Evolutionary conservation across 2,888 invertebrate species (phyloP).

Genomic region (Unio delphinus): DNA sequence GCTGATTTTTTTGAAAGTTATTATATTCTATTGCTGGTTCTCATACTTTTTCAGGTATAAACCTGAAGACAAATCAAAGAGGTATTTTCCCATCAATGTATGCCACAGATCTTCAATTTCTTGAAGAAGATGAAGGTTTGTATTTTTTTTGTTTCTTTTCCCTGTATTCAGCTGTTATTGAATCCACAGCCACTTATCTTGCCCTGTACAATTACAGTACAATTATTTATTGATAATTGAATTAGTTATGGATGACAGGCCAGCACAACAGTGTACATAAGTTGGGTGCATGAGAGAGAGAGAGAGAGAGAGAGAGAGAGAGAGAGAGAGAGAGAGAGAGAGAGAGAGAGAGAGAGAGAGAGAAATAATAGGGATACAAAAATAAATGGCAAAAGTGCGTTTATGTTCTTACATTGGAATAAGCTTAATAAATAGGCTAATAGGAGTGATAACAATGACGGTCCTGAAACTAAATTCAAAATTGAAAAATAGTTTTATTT

Average conservation of each 20-base stretch:
- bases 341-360: not conserved
- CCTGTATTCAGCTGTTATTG: constrained; percentile 3
- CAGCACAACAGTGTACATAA: too few species aligned
- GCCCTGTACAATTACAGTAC: not conserved
- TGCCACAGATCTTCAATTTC: constrained; percentile 96
- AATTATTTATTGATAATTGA: too few species aligned
- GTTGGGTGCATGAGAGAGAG: too few species aligned
- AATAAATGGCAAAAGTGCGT: too few species aligned
- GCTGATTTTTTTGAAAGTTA: too few species aligned
- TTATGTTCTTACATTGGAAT: too few species aligned
- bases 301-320: not conserved
- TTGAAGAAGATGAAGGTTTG: constrained; percentile 84
- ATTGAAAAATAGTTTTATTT: not conserved
- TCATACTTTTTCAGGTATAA: constrained; percentile 80
- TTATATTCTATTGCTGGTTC: not conserved
- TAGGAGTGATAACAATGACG: too few species aligned
- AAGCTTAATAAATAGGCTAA: too few species aligned
- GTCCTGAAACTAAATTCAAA: too few species aligned
- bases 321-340: not conserved
- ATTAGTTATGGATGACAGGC: too few species aligned
- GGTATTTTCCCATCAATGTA: constrained; percentile 98
- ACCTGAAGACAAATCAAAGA: constrained; percentile 91
- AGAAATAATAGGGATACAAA: too few species aligned
- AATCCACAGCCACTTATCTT: not conserved
- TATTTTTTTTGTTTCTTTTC: not conserved